A percentile compares a stretch with the other conserved stretches of the same genome.
Evolutionary conservation across 2,113 vertebrate species (phyloP).

Genomic region (Rhinichthys klamathensis): DNA sequence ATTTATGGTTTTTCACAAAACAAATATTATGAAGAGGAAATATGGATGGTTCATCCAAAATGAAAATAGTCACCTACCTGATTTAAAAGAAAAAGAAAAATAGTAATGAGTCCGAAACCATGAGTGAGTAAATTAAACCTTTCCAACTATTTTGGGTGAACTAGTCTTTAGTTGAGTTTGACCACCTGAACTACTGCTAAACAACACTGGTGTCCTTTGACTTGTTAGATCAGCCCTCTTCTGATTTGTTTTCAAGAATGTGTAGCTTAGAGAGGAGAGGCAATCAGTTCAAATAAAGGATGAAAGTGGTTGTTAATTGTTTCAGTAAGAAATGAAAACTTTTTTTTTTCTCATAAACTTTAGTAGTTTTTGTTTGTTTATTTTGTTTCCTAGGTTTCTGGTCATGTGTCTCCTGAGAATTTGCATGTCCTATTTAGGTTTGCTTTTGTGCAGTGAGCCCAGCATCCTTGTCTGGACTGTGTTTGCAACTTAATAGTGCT

Average conservation of each 20-base stretch:
- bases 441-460: constrained; percentile 57
- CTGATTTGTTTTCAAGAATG: no score
- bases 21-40: background rate
- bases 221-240: no score
- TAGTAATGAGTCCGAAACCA: background rate
- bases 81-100: background rate
- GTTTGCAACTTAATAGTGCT: constrained; percentile 55
- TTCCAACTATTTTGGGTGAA: background rate
- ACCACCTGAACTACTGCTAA: background rate
- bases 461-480: constrained; percentile 52
- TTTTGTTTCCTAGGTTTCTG: constrained; percentile 71
- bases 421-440: constrained; percentile 33
- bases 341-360: no score
- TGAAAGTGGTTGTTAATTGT: background rate
- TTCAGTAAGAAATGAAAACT: background rate
- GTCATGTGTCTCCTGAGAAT: constrained; percentile 41
- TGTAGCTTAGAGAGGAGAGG: no score
- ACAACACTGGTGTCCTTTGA: no score
- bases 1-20: background rate
- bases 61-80: background rate
- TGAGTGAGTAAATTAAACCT: background rate
- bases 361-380: constrained; percentile 42
- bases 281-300: background rate
- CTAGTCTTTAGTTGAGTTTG: background rate
- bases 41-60: background rate